Conservation (phyloP, 1,140 invertebrate genomes). For the Charaxes varanes region DNA sequence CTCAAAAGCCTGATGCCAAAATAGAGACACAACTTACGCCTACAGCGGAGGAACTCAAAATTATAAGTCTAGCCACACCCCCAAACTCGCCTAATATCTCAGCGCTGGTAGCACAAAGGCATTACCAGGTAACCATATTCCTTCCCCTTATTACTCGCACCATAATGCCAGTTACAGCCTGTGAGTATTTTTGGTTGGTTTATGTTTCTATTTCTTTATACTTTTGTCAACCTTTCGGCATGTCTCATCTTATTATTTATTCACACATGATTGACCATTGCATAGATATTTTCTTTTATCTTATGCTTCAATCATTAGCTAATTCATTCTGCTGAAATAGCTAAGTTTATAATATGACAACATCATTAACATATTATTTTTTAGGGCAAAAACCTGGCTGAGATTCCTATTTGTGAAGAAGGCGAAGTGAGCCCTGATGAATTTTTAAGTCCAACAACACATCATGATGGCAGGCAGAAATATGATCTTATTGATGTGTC, state of each 20-base stretch:
- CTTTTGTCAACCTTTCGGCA: constrained; percentile 1
- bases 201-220: constrained; percentile 29
- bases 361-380: constrained; percentile 20
- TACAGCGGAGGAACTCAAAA: constrained; percentile 58
- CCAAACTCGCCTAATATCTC: constrained; percentile 84
- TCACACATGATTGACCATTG: constrained; percentile 5
- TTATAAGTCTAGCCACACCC: constrained; percentile 74
- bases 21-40: constrained; percentile 38
- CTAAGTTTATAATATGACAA: not conserved
- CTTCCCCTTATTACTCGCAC: constrained; percentile 27
- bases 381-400: constrained; percentile 75
- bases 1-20: constrained; percentile 60
- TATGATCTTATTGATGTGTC: constrained; percentile 67
- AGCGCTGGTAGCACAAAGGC: constrained; percentile 70
- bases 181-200: constrained; percentile 65
- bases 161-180: constrained; percentile 52
- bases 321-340: constrained; percentile 15
- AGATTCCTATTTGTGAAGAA: constrained; percentile 78
- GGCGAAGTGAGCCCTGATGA: constrained; percentile 76
- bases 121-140: constrained; percentile 68
- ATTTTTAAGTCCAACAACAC: constrained; percentile 70
- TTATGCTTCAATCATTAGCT: constrained; percentile 18
- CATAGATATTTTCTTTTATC: constrained; percentile 6
- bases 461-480: constrained; percentile 56
- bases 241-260: constrained; percentile 7